Evolutionary conservation across 2,888 invertebrate genomes (phyloP).

Genomic region (Chrysopilus asiliformis): DNA sequence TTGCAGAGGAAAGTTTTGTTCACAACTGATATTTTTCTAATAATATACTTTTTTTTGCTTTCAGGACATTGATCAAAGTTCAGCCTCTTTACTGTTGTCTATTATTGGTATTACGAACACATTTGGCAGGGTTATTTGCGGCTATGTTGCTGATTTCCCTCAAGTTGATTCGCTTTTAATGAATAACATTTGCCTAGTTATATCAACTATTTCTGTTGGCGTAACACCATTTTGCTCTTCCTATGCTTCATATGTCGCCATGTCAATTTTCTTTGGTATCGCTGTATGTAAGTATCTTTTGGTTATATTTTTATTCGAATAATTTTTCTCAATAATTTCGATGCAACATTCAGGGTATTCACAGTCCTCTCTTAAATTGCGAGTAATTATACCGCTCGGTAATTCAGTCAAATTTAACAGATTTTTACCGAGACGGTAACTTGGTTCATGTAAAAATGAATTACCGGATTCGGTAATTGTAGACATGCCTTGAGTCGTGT

Average conservation of each 20-base stretch:
- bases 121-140: slow-evolving; percentile 77
- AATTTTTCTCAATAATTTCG: no score
- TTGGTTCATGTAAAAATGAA: no score
- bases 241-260: slow-evolving; percentile 61
- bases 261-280: slow-evolving; percentile 81
- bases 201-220: slow-evolving; percentile 76
- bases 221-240: slow-evolving; percentile 70
- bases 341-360: no score
- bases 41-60: slow-evolving; percentile 7
- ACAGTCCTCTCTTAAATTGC: no score
- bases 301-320: no score
- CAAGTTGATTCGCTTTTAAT: slow-evolving; percentile 83
- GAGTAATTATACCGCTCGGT: no score
- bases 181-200: slow-evolving; percentile 82
- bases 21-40: neutral
- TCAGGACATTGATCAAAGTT: slow-evolving; percentile 54
- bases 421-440: no score
- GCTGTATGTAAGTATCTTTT: slow-evolving; percentile 73
- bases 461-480: no score
- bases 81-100: slow-evolving; percentile 56
- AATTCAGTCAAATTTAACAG: no score
- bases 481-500: no score
- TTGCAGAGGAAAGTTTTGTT: neutral
- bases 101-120: slow-evolving; percentile 92
- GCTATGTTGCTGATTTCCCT: slow-evolving; percentile 83